phyloP scores from a whole-genome alignment of 2,888 invertebrate genomes.

The Megalurothrips usitatus region DNA sequence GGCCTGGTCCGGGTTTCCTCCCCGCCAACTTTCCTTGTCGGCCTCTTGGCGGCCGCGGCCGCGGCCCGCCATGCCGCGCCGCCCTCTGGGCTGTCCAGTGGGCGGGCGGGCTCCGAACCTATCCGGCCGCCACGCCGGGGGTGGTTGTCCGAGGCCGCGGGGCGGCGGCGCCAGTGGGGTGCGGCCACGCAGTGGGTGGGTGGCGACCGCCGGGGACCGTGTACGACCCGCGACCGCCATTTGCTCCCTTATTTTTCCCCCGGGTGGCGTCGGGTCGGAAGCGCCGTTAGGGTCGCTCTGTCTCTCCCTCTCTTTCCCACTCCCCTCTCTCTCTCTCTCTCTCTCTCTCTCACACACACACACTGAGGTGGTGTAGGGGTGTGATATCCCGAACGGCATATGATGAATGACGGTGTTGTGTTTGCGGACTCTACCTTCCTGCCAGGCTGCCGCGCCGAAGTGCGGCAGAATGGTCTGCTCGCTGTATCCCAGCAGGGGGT shows the following conservation, averaged over 20 bases:
- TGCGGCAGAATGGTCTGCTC: background rate
- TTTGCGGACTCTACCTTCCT: too few relatives aligned
- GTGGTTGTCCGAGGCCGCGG: background rate
- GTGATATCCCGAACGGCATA: too few relatives aligned
- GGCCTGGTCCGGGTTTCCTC: too few relatives aligned
- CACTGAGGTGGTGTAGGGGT: background rate
- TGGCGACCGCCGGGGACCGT: background rate
- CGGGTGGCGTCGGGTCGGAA: background rate
- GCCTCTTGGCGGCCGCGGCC: too few relatives aligned
- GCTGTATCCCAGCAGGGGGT: too few relatives aligned
- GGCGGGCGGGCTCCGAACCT: background rate
- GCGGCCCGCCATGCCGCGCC: too few relatives aligned
- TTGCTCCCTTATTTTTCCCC: background rate
- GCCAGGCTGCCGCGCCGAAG: too few relatives aligned
- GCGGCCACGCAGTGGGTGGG: background rate
- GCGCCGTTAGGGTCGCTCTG: background rate
- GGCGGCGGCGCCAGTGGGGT: too few relatives aligned
- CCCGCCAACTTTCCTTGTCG: background rate
- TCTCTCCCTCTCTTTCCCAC: background rate
- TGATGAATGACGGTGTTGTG: too few relatives aligned
- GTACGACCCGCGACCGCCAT: too few relatives aligned
- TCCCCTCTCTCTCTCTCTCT: too few relatives aligned
- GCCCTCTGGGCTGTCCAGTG: background rate
- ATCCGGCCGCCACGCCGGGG: background rate
- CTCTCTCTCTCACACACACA: background rate